phyloP scores from a whole-genome alignment of 2,888 invertebrate genomes.

The Anaspis maculata region DNA sequence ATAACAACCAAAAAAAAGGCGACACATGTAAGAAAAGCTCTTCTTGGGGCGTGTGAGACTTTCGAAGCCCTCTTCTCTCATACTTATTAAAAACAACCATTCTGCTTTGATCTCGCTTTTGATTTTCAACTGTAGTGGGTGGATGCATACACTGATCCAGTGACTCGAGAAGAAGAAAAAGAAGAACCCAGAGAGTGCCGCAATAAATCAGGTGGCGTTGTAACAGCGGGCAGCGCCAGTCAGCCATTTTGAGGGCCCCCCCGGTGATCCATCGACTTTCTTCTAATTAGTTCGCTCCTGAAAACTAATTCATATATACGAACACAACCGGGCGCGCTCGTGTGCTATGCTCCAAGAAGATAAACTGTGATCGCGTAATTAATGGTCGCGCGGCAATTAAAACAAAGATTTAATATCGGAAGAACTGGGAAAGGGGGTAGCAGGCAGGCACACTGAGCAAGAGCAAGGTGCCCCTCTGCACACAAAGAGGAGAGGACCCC shows the following conservation, averaged over 20 bases:
- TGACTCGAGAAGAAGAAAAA: slow-evolving; percentile 20
- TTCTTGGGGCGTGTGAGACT: not conserved
- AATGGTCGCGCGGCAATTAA: slow-evolving; percentile 41
- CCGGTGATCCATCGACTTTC: slow-evolving; percentile 30
- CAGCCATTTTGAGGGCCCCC: slow-evolving; percentile 33
- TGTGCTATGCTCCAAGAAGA: slow-evolving; percentile 19
- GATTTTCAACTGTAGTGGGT: slow-evolving; percentile 34
- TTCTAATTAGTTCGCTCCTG: slow-evolving; percentile 38
- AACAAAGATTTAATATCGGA: slow-evolving; percentile 41
- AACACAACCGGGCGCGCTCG: slow-evolving; percentile 17
- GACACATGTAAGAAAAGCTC: slow-evolving; percentile 28
- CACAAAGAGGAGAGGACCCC: slow-evolving; percentile 24
- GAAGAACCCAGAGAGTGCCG: no score
- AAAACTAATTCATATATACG: slow-evolving; percentile 36
- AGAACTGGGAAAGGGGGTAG: no score
- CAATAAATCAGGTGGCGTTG: slow-evolving; percentile 35
- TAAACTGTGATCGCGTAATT: slow-evolving; percentile 38
- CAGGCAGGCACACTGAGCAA: no score
- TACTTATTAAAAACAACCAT: no score
- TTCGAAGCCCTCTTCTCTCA: no score
- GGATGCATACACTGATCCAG: slow-evolving; percentile 22
- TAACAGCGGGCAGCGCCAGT: slow-evolving; percentile 32
- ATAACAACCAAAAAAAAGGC: slow-evolving; percentile 21
- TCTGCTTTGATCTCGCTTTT: no score
- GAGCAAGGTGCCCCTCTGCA: no score